Evolutionary conservation across 2,113 vertebrate species (phyloP), one percentile per base, ranked within the genome.

Genomic region (Azemiops feae): DNA sequence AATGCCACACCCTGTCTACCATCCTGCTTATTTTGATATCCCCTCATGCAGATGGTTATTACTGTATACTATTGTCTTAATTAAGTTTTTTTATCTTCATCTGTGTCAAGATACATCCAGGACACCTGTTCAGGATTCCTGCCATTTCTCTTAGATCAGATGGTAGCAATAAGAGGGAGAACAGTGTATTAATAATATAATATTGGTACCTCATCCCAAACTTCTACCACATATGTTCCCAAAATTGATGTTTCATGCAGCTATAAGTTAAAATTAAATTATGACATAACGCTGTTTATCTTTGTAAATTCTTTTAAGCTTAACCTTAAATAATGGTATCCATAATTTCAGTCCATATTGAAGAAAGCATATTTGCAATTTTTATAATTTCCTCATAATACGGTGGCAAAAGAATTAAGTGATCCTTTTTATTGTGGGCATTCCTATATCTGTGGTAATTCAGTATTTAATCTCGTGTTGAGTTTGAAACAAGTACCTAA

Each of bases 401-500:
- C 8, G 7, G 57, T 52, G 6, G 20, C 57, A 86, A 92, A 88
- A 34, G 1, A 58, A 23, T 87, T 87, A 74, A 5, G 50, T 16
- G 47, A 16, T 34, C n/a, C 25, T 43, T 74, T 64, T 54, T 74
- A 12, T 54, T 22, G 16, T 0, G 34, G 27, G 1, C 23, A 14
- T 22, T 69, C 60, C 11, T 23, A 14, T 34, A 45, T 39, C 2
- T 74, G 4, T 53, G 27, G 90, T 11, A 0, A 14, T 89, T 8
- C 16, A 25, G 52, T 91, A 81, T 88, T 88, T 50, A 88, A 53
- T 89, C 86, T 57, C 22, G 25, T 88, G 94, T 87, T 58, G 39
- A 89, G 88, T 22, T 54, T 93, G 43, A 94, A 92, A 93, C 30
- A 89, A 27, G 6, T 81, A 74, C 54, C 54, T 90, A 2, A 14